Evolutionary conservation across 1,140 invertebrate species (phyloP), one percentile per base, ranked within the genome.

Genomic region (Drosophila tsacasi): DNA sequence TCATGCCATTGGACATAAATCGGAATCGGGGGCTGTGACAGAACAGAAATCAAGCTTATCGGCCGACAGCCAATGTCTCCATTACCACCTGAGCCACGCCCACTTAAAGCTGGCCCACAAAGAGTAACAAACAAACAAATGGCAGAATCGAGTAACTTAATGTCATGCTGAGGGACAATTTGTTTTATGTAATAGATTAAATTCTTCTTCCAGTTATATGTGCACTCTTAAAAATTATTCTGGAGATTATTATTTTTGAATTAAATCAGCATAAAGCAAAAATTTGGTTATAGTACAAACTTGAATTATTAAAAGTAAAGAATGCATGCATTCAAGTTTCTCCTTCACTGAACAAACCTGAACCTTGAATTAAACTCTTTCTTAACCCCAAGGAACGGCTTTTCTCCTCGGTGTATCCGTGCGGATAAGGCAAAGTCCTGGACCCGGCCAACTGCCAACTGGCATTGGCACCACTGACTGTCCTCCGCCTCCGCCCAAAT

Each of bases 151-250:
- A 83, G 77, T 82, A 82, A 90, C 86, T 90, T 90, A 82, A 90
- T 85, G 86, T 90, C 86, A 90, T 90, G 85, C 72, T 77, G 30
- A 54, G 40, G 47, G 47, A 78, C 76, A 80, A 77, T 74, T 79
- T 87, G 66, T 85, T 82, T 71, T 73, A 76, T 85, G 81, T 82
- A 82, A 90, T 80, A 90, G 81, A 90, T 90, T 90, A 90, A 90
- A 90, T 72, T 79, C 85, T 66, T 54, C 75, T 58, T 69, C 44
- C 50, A 77, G 59, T 58, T 81, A 77, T 54, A 67, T 66, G 17
- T 49, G 42, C 72, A 57, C 55, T 21, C 12, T 12, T 6, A 15
- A 65, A 57, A 65, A 21, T 7, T 3, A 4, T 1, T 27, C 9
- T 37, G 15, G 15, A 5, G 1, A 7, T 19, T 12, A 12, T 27